phyloP scores from a whole-genome alignment of 1,140 invertebrate genomes.

The Zeugodacus cucurbitae region DNA sequence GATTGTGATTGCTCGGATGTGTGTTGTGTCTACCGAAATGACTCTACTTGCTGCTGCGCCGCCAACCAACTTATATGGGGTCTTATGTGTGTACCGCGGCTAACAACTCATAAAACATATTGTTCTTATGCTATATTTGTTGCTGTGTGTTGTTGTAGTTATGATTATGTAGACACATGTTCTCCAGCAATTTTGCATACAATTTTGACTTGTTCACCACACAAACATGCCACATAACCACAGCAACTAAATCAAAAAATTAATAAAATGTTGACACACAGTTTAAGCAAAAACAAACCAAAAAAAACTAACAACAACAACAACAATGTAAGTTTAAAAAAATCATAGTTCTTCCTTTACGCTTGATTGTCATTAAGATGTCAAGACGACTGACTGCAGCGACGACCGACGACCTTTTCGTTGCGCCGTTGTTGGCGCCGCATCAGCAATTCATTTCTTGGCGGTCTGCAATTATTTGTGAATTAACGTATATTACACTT shows the following conservation, averaged over 20 bases:
- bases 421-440: conserved; percentile 53
- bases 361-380: conserved; percentile 36
- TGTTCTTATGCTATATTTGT: background rate
- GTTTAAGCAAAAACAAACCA: background rate
- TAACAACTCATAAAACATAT: conserved; percentile 31
- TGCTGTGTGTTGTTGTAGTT: background rate
- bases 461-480: conserved; percentile 60
- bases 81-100: background rate
- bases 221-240: background rate
- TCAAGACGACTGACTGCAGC: background rate
- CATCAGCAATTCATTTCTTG: conserved; percentile 53
- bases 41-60: background rate
- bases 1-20: background rate
- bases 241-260: conserved; percentile 11
- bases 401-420: background rate
- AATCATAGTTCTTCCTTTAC: background rate
- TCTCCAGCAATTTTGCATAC: conserved; percentile 1
- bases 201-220: background rate
- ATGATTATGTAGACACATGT: background rate
- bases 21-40: background rate
- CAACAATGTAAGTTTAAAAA: background rate
- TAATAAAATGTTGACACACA: background rate
- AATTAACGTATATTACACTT: conserved; percentile 66
- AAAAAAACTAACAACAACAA: background rate
- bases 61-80: background rate